These are phyloP conservation scores for Apostichopus parvimensis DNA, from an alignment of 35 echinoderm and acorn worm genomes.

Conservation along the genomic window DNA sequence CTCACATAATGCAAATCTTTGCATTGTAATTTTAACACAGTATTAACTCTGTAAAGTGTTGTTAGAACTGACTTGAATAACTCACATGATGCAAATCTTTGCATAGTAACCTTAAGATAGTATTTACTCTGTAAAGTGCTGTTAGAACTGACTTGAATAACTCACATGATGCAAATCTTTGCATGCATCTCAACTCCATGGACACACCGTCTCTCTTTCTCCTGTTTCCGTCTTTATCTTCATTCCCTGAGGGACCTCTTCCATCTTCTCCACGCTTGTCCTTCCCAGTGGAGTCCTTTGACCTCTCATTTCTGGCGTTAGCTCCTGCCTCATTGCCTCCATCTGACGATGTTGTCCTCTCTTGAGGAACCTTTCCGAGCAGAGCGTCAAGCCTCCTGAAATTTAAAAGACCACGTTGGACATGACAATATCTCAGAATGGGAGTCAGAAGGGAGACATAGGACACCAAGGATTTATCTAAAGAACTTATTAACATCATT, in stretches of 20 bases:
- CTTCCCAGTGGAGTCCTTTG: not conserved
- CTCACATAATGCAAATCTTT: too few relatives aligned
- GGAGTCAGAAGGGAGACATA: too few relatives aligned
- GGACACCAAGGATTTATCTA: too few relatives aligned
- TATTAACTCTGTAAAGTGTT: too few relatives aligned
- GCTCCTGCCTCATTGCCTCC: not conserved
- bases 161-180: not conserved
- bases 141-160: too few relatives aligned
- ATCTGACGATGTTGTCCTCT: not conserved
- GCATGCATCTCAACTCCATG: slow-evolving; percentile 19
- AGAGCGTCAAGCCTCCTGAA: slow-evolving; percentile 4
- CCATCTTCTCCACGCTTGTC: not conserved
- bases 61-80: too few relatives aligned
- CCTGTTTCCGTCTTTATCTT: not conserved
- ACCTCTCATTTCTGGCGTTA: not conserved
- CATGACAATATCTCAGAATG: too few relatives aligned
- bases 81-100: not conserved
- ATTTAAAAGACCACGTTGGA: too few relatives aligned
- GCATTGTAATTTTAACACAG: too few relatives aligned
- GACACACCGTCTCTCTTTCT: not conserved
- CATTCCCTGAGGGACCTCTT: not conserved
- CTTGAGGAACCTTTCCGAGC: not conserved
- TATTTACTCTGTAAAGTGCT: too few relatives aligned
- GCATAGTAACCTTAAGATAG: not conserved
- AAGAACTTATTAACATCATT: too few relatives aligned